Percentiles rank a stretch among this genome's conserved stretches.
Evolutionary conservation across 2,888 invertebrate genomes (phyloP).

Genomic region (Euphydryas editha): DNA sequence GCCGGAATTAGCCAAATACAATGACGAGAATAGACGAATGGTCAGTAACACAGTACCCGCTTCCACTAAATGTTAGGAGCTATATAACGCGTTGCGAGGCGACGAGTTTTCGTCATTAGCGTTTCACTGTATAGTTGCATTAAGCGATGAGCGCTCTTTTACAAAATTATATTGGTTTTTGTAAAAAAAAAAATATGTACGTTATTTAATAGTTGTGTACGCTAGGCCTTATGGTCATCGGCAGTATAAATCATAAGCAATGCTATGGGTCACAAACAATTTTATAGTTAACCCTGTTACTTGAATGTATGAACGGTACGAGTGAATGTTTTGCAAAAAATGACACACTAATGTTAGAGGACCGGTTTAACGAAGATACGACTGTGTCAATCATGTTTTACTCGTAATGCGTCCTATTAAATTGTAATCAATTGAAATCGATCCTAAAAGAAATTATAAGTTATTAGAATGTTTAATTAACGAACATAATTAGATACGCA

Average conservation of each 20-base stretch:
- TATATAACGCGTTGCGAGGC: neutral
- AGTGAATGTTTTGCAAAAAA: constrained; percentile 40
- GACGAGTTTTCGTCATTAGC: too few species aligned
- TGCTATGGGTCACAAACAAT: constrained; percentile 14
- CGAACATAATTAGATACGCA: neutral
- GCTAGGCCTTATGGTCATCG: constrained; percentile 48
- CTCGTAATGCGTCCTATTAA: constrained; percentile 5
- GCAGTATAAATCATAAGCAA: constrained; percentile 13
- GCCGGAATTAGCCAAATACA: constrained; percentile 76
- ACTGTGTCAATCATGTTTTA: constrained; percentile 25
- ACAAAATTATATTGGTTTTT: too few species aligned
- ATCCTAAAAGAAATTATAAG: neutral
- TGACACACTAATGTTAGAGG: constrained; percentile 37
- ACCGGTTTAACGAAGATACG: constrained; percentile 33
- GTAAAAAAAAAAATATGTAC: too few species aligned
- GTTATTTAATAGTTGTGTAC: too few species aligned
- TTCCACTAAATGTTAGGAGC: constrained; percentile 55
- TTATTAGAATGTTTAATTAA: neutral
- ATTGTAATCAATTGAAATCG: neutral
- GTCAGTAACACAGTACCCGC: constrained; percentile 55
- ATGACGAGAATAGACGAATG: constrained; percentile 77
- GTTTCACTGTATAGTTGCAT: too few species aligned
- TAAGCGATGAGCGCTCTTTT: too few species aligned
- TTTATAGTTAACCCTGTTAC: constrained; percentile 30
- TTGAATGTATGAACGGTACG: constrained; percentile 23